Evolutionary conservation across 2,888 invertebrate species (phyloP), one percentile per base, ranked within the genome.

Genomic region (Leptopilina syphax): DNA sequence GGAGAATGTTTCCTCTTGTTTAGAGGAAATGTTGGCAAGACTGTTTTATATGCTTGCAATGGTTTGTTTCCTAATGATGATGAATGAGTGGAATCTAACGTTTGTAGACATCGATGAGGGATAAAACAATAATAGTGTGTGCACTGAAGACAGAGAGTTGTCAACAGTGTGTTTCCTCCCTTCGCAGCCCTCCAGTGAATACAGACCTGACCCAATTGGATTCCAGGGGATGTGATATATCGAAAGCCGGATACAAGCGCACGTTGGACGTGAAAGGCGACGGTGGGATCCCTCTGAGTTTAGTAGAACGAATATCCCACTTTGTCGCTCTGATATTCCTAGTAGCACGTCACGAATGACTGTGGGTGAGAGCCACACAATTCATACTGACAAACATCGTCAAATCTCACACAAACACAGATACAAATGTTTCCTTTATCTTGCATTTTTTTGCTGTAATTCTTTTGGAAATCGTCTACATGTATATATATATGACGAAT

Each of bases 221-320:
- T 70, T 70, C 70, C 24, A 70, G 27, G 54, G 13, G 70, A 70
- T 70, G 54, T 34, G 70, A 70, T 70, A 70, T 70, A 13, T 27
- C 70, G 70, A 50, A 24, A 50, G 9, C 27, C 50, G 70, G 70
- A 70, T 27, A 54, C 54, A 70, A 27, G 47, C 70, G 47, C 70
- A 70, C 50, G 54, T 27, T 70, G 70, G 50, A 70, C 27, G 54
- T 54, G 54, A 50, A 70, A 70, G 54, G 70, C 70, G 50, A 70
- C 54, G 27, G 70, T 27, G 50, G 70, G 24, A 54, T 54, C 27
- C 50, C 70, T 54, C 70, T 27, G 50, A 70, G 50, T 12, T 70
- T 27, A 70, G 70, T 70, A 50, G 70, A 70, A 70, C 70, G 54
- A 70, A 70, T 70, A 70, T 70, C 70, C 70, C 50, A 70, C 70